phyloP scores from a whole-genome alignment of 2,113 vertebrate species.

The Irena cyanogastra region DNA sequence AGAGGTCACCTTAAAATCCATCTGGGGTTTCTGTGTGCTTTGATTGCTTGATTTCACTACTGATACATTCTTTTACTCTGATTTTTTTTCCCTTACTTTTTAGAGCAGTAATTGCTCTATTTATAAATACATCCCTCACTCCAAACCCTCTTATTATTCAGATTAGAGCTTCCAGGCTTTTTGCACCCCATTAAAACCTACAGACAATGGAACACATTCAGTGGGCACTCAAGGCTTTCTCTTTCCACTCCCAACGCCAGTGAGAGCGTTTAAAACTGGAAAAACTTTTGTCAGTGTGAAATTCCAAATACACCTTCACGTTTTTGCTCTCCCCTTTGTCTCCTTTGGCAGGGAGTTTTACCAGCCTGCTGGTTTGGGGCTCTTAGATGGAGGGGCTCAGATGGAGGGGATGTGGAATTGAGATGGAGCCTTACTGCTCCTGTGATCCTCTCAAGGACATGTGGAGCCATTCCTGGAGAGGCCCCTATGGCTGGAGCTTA shows the following conservation, averaged over 20 bases:
- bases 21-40: not conserved
- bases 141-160: not conserved
- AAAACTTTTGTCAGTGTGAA: not conserved
- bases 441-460: constrained; percentile 26
- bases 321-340: not conserved
- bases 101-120: not conserved
- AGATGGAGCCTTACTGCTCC: not conserved
- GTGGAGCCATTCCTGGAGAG: constrained; percentile 28
- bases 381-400: not conserved
- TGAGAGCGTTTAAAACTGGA: not conserved
- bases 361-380: not conserved
- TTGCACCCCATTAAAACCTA: not conserved
- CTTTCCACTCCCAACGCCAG: not conserved
- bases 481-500: not conserved
- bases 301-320: not conserved
- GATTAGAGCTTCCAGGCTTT: not conserved
- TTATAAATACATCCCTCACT: not conserved
- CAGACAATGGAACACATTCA: not conserved
- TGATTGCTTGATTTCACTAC: not conserved
- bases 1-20: not conserved
- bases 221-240: not conserved
- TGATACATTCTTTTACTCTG: not conserved
- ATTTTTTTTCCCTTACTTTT: not conserved
- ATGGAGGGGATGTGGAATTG: not conserved
- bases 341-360: not conserved